Evolutionary conservation across 2,113 vertebrate species (phyloP).

Genomic region (Dasyornis broadbenti): DNA sequence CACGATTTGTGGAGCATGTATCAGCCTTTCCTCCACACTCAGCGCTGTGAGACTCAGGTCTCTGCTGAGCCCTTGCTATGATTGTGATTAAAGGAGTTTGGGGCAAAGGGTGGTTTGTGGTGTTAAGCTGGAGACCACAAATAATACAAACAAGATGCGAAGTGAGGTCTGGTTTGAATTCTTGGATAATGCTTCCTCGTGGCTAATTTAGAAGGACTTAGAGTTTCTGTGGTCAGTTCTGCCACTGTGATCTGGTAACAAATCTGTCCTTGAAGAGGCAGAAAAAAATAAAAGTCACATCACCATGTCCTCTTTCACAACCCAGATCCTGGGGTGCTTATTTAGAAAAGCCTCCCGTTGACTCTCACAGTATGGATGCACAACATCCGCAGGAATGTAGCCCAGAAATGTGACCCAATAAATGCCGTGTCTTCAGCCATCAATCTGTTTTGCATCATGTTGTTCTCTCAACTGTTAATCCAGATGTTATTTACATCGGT

Average conservation of each 20-base stretch:
- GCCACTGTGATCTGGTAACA: constrained; percentile 2
- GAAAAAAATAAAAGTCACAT: neutral
- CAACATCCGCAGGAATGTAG: neutral
- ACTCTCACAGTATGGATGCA: neutral
- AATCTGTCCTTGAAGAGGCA: neutral
- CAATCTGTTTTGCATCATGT: constrained; percentile 32
- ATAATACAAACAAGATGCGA: constrained; percentile 28
- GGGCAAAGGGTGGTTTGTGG: constrained; percentile 13
- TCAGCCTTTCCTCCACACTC: neutral
- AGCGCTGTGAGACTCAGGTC: neutral
- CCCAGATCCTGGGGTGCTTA: neutral
- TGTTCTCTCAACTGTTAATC: constrained; percentile 47
- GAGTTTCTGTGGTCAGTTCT: neutral
- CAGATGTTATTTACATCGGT: constrained; percentile 61
- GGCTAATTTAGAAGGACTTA: constrained; percentile 6
- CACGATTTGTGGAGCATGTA: neutral
- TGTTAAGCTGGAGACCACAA: constrained; percentile 34
- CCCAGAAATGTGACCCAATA: constrained; percentile 33
- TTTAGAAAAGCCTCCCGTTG: neutral
- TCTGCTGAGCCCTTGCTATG: neutral
- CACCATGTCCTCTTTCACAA: neutral
- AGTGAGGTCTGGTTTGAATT: constrained; percentile 14
- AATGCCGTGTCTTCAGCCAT: constrained; percentile 2
- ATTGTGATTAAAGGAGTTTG: constrained; percentile 4
- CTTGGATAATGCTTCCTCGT: neutral